Conservation (phyloP, 2,888 invertebrate species). For the Leptopterna dolabrata region DNA sequence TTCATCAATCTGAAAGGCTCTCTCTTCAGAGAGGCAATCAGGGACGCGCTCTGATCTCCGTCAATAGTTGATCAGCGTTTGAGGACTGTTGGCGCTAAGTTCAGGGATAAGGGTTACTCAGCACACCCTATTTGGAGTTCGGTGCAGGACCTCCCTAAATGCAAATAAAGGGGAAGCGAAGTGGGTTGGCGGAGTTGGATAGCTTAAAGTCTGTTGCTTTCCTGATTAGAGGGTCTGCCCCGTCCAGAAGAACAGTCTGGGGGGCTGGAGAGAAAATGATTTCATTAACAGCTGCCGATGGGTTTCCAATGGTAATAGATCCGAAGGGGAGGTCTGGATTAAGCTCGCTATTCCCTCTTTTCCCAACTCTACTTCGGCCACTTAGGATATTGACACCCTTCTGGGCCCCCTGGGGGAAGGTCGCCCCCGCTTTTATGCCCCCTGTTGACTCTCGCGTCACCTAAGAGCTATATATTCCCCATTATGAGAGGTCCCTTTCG, state of each 20-base stretch:
- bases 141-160: background rate
- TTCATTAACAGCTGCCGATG: conserved; percentile 62
- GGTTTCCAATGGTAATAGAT: conserved; percentile 62
- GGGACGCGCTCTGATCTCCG: background rate
- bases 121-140: background rate
- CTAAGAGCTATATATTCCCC: conserved; percentile 31
- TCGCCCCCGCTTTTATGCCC: conserved; percentile 26
- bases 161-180: conserved; percentile 31
- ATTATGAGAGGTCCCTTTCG: conserved; percentile 21
- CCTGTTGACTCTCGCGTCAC: conserved; percentile 43
- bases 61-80: conserved; percentile 25
- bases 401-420: background rate
- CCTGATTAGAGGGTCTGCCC: conserved; percentile 35
- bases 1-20: background rate
- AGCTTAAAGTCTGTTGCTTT: conserved; percentile 45
- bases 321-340: conserved; percentile 6
- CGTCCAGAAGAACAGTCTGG: background rate
- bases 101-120: background rate
- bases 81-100: conserved; percentile 34
- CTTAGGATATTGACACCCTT: conserved; percentile 52
- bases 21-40: conserved; percentile 18
- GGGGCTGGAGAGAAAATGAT: conserved; percentile 58
- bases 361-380: conserved; percentile 69
- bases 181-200: conserved; percentile 25
- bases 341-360: conserved; percentile 10